These are phyloP conservation scores for Lithophane leautieri DNA, from an alignment of 2,888 invertebrate genomes.

Conservation along the genomic window DNA sequence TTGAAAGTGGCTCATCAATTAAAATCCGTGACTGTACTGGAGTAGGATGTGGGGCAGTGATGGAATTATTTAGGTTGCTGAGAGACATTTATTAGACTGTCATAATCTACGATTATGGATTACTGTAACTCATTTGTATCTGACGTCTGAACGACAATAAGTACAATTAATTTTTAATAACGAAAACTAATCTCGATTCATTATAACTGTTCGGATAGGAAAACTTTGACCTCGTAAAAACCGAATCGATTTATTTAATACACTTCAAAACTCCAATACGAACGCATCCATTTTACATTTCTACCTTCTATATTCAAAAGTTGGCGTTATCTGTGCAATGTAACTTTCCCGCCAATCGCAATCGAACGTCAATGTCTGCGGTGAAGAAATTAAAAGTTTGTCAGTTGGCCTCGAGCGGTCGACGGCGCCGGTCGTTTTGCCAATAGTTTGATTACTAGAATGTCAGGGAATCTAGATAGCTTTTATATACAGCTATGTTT, in stretches of 20 bases:
- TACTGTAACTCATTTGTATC: no score
- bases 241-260: slow-evolving; percentile 62
- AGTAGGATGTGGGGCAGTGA: neutral
- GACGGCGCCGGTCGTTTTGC: slow-evolving; percentile 79
- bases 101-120: neutral
- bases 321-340: slow-evolving; percentile 85
- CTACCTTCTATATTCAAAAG: slow-evolving; percentile 77
- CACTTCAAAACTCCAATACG: slow-evolving; percentile 69
- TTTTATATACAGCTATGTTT: slow-evolving; percentile 40
- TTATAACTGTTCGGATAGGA: slow-evolving; percentile 41
- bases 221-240: slow-evolving; percentile 59
- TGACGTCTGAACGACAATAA: neutral
- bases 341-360: slow-evolving; percentile 88
- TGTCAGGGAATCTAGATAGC: slow-evolving; percentile 58
- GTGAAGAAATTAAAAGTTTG: slow-evolving; percentile 89
- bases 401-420: slow-evolving; percentile 84
- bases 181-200: slow-evolving; percentile 9
- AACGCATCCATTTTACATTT: slow-evolving; percentile 78
- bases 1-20: no score
- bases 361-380: slow-evolving; percentile 86
- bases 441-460: slow-evolving; percentile 75
- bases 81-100: neutral
- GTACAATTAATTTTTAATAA: slow-evolving; percentile 4
- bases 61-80: neutral
- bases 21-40: no score